A percentile compares a stretch with the other conserved stretches of the same genome.
Evolutionary conservation across 2,797 vertebrate species (phyloP).

Genomic region (Ctenosaura bakeri): DNA sequence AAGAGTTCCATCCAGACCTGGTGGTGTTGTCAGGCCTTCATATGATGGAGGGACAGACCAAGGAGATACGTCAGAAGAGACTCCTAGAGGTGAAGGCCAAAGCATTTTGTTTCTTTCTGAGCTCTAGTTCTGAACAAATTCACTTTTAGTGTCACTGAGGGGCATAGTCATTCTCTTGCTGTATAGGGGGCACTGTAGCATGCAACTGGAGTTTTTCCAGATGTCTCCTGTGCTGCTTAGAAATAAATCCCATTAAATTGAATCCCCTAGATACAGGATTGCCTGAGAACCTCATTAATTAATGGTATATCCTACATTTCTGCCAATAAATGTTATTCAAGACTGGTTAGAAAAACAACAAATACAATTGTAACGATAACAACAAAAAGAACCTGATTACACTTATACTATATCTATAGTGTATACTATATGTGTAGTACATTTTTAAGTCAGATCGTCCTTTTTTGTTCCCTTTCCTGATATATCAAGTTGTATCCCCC

Average conservation of each 20-base stretch:
- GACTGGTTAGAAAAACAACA: background rate
- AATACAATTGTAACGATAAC: background rate
- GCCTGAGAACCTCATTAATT: background rate
- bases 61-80: constrained; percentile 86
- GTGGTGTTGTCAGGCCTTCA: constrained; percentile 97
- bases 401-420: background rate
- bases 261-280: background rate
- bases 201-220: background rate
- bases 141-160: background rate
- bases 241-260: background rate
- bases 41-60: constrained; percentile 98
- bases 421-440: too few relatives aligned
- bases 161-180: too few relatives aligned
- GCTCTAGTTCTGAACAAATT: background rate
- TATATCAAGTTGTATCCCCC: background rate
- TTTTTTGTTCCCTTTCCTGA: background rate
- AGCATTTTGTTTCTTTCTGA: fast-evolving
- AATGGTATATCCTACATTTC: background rate
- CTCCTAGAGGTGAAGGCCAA: constrained; percentile 87
- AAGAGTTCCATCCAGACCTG: constrained; percentile 94
- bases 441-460: background rate
- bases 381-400: background rate
- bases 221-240: background rate
- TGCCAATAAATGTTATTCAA: background rate
- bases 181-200: background rate